Percentiles rank a stretch among this genome's conserved stretches.
phyloP scores from a whole-genome alignment of 2,797 vertebrate species.

The Vireo griseus region DNA sequence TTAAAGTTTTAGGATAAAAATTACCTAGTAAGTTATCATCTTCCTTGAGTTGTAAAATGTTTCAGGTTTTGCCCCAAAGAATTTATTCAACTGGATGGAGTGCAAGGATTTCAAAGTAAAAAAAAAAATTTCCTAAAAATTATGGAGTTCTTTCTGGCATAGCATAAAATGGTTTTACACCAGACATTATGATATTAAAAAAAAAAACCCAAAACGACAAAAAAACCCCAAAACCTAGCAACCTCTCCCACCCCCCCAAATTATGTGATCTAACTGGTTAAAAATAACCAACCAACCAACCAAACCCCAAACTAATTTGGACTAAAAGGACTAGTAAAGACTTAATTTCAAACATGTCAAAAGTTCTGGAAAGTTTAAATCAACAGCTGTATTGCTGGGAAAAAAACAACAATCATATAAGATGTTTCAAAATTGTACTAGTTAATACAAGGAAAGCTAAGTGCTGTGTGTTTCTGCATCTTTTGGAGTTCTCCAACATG shows the following conservation, averaged over 20 bases:
- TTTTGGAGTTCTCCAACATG: background rate
- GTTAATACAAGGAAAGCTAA: background rate
- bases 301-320: no score
- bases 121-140: background rate
- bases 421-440: background rate
- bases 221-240: no score
- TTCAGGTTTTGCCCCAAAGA: background rate
- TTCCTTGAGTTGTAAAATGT: background rate
- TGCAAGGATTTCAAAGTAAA: background rate
- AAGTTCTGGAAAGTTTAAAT: background rate
- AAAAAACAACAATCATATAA: background rate
- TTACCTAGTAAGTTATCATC: background rate
- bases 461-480: background rate
- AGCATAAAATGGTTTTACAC: background rate
- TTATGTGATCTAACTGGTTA: background rate
- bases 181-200: background rate
- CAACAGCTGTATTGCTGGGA: background rate
- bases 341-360: background rate
- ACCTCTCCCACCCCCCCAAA: background rate
- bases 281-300: background rate
- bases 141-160: background rate
- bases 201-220: background rate
- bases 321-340: background rate
- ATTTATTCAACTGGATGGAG: background rate
- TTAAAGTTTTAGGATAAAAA: background rate